Base-by-base conservation (phyloP, 2,113 vertebrate species). In the Onychostoma macrolepis region DNA sequence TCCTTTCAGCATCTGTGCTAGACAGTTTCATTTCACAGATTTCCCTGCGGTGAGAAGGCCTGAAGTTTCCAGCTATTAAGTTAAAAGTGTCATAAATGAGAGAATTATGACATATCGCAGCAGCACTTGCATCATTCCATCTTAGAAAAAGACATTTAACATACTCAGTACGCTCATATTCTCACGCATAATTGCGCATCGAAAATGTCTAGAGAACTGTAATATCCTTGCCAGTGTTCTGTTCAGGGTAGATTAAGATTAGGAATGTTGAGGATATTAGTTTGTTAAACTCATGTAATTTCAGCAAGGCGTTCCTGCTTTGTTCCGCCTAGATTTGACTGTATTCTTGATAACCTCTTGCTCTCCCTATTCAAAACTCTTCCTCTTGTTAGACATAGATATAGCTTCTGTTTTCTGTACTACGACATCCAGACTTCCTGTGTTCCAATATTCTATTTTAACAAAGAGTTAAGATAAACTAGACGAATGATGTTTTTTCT, bases 261-360 rank as follows among this genome's bases (percentile, higher is more conserved):
- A 83, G 50, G 80, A 41, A 50, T 53, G 15, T n/a, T 21, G 71
- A 71, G 85, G 67, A 83, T 85, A 78, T 85, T 78, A 38, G 58
- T 87, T 83, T 53, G 80, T 78, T 81, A 85, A 82, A 72, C 67
- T 61, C 63, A 63, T 89, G 43, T 79, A 63, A 87, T 76, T 84
- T 48, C 76, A 88, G 56, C 26, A 21, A 87, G 84, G 77, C 71
- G 30, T 87, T 69, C 67, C 84, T 83, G 43, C 33, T 56, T 17
- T 75, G 75, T 78, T 63, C 79, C 67, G 80, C 38, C 26, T 61
- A 79, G 63, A 67, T 79, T 58, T 74, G 17, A 80, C 78, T 30
- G 17, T 13, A 33, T 79, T 33, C 36, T 7, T 74, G 88, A 88
- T 89, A 89, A 88, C 86, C 86, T 88, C 74, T 80, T 76, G 30